phyloP scores from a whole-genome alignment of 1,140 invertebrate species.

The Pantala flavescens region DNA sequence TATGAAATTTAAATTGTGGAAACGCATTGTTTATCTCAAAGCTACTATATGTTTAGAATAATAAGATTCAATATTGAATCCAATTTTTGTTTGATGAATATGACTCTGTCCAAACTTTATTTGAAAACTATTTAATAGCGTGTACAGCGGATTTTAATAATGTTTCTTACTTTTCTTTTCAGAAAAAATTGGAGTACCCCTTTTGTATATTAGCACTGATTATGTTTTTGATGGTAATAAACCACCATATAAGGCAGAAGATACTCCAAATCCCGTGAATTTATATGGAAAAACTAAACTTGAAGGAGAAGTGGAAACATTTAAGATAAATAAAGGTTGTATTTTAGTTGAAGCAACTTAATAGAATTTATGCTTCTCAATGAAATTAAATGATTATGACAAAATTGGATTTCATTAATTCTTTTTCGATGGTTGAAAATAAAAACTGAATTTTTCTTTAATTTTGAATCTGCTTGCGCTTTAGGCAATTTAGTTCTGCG shows the following conservation, averaged over 20 bases:
- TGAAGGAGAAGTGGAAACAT: slow-evolving; percentile 37
- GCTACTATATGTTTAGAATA: too few relatives aligned
- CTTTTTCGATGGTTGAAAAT: too few relatives aligned
- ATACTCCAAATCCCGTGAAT: slow-evolving; percentile 40
- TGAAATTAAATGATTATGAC: too few relatives aligned
- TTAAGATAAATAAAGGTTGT: slow-evolving; percentile 29
- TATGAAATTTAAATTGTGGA: too few relatives aligned
- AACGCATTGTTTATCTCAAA: too few relatives aligned
- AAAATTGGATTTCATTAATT: too few relatives aligned
- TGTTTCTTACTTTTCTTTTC: slow-evolving; percentile 13
- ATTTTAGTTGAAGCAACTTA: too few relatives aligned
- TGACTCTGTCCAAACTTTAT: slow-evolving; percentile 7
- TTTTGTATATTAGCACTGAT: slow-evolving; percentile 48
- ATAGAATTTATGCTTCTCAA: too few relatives aligned
- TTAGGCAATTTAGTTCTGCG: slow-evolving; percentile 38
- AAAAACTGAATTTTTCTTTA: too few relatives aligned
- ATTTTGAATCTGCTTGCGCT: too few relatives aligned
- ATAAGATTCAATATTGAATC: too few relatives aligned
- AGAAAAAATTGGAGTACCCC: slow-evolving; percentile 32
- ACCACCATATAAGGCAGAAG: slow-evolving; percentile 39
- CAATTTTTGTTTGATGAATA: too few relatives aligned
- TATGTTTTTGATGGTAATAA: slow-evolving; percentile 48
- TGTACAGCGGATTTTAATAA: background rate
- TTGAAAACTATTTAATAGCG: background rate
- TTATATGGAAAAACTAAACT: slow-evolving; percentile 44